Evolutionary conservation across 2,797 vertebrate species (phyloP), one percentile per base, ranked within the genome.

Genomic region (Anguilla megastoma): DNA sequence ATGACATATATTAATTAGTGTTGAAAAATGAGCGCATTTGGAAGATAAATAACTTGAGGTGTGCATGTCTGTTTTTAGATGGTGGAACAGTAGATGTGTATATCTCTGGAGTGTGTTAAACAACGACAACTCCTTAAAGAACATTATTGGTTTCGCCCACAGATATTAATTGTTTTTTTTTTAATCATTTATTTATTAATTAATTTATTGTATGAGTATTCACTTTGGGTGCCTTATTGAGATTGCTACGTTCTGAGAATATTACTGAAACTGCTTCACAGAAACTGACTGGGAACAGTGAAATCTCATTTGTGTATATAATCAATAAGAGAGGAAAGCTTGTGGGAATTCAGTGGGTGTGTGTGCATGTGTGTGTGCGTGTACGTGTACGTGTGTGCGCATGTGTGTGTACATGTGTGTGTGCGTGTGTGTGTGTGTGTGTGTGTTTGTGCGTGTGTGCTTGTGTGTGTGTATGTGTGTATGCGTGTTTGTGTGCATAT

Each of bases 11-110:
- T 95, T 96, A 96, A 96, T 96, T 96, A 96, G 94, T 91, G 0
- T 89, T 95, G 95, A 96, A 95, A 94, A 96, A 96, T 95, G 91
- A 94, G 92, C 95, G 95, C 90, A 96, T 96, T 96, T 96, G 93
- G 92, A 94, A 95, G 94, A 96, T 92, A 93, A 95, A 95, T 94
- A 95, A 94, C 92, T 1, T 89, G 91, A 94, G 93, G 90, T 36
- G 91, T 88, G 92, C 90, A 85, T 93, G 94, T 94, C 92, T 93
- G 93, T 91, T 94, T 94, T 94, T 92, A 93, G 92, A 92, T 94
- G 93, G 92, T 93, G 94, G 89, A 91, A 89, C 91, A 93, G 92
- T 93, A 93, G 91, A 94, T 48, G 89, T 85, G 85, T 76, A 52
- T 30, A 27, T 88, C 88, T 86, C 85, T 24, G 2, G 52, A 86